Evolutionary conservation across 2,113 vertebrate genomes (phyloP), one percentile per base, ranked within the genome.

Genomic region (Acanthochromis polyacanthus): DNA sequence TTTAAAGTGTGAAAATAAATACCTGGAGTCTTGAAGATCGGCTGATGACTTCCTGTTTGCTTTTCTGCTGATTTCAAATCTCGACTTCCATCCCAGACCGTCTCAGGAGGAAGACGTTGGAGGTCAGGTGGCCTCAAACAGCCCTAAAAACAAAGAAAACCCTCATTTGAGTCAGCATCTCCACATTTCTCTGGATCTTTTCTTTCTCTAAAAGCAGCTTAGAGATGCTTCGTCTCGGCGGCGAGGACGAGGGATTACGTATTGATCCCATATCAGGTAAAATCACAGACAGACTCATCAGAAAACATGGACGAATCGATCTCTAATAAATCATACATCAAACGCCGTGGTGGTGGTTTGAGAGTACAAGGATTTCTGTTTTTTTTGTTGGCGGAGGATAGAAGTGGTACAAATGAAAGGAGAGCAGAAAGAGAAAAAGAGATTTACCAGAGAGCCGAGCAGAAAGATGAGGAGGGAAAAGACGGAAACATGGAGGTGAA

Each of bases 251-350:
- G 25, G 63, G 19, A 50, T 23, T 51, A 19, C 43, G 7, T 36
- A 64, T 71, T n/a, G 77, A 80, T 61, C 28, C 25, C 43, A 58
- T 19, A 46, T 77, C 63, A 80, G 71, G 50, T 76, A 56, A 72
- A 66, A 75, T 84, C 78, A 67, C 40, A 84, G 73, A 67, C 68
- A 17, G 68, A 65, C 76, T 71, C 80, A 86, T 80, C 71, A 80
- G 58, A 71, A 82, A 78, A 78, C 66, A 45, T 59, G 38, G 19
- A 48, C 2, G 20, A 28, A 72, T 83, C 67, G 45, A 83, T 90
- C 79, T 76, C 1, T 80, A 65, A 81, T 78, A 69, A 85, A 87
- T 89, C 82, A 80, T 61, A 67, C 80, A 86, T 83, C 67, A 75
- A 80, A 78, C 36, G 1, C 25, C 14, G 40, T 82, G 71, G 80